These are phyloP conservation scores for Blastobasis lacticolella DNA, from an alignment of 2,888 invertebrate species.

Conservation along the genomic window DNA sequence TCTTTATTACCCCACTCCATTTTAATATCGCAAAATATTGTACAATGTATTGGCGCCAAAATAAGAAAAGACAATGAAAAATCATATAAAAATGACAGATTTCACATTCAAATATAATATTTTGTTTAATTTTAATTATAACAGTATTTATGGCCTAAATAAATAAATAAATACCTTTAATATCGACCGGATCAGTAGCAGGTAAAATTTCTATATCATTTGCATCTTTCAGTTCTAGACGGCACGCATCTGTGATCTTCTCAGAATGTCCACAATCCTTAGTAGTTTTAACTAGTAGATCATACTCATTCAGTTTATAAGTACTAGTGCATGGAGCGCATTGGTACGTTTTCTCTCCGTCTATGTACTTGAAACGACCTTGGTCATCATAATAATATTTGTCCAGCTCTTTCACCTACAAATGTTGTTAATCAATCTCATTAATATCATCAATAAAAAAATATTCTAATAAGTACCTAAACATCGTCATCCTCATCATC, in stretches of 20 bases:
- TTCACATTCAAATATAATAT: too few species aligned
- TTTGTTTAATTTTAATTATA: too few species aligned
- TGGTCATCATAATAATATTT: constrained; percentile 37
- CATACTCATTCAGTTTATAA: constrained; percentile 30
- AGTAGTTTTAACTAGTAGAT: constrained; percentile 27
- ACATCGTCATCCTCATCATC: too few species aligned
- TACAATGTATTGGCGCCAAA: too few species aligned
- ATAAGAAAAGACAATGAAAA: too few species aligned
- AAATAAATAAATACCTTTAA: constrained; percentile 20
- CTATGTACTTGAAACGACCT: constrained; percentile 34
- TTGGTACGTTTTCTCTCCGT: constrained; percentile 41
- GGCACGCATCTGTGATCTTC: constrained; percentile 23
- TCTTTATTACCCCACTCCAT: too few species aligned
- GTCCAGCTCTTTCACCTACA: constrained; percentile 23
- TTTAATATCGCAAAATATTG: too few species aligned
- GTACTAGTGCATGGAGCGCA: constrained; percentile 39
- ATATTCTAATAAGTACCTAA: not conserved
- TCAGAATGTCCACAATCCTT: constrained; percentile 43
- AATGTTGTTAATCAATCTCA: not conserved
- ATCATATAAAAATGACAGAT: too few species aligned
- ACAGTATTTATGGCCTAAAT: too few species aligned
- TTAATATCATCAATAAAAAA: not conserved
- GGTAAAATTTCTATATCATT: constrained; percentile 30
- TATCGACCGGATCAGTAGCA: constrained; percentile 23
- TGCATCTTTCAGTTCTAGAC: constrained; percentile 25